Percentiles rank a stretch among this genome's conserved stretches.
Conservation (phyloP, 2,888 invertebrate genomes). For the Mamestra brassicae region DNA sequence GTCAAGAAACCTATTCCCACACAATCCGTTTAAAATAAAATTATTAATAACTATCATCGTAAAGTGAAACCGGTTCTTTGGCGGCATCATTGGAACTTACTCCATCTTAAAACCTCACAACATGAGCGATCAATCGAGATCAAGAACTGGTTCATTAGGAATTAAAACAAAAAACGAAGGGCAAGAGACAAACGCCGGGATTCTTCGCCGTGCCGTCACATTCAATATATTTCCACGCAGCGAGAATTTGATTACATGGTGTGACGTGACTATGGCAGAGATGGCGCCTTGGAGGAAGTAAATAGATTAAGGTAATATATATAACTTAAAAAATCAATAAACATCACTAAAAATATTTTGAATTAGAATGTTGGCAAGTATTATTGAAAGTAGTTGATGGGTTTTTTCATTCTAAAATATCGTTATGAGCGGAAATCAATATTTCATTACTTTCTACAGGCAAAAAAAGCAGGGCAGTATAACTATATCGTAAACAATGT, state of each 20-base stretch:
- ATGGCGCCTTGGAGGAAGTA: too few species aligned
- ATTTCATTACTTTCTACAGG: slow-evolving; percentile 5
- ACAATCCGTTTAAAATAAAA: background rate
- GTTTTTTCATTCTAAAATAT: background rate
- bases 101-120: background rate
- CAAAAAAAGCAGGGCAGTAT: slow-evolving; percentile 26
- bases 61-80: background rate
- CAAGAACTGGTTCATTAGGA: too few species aligned
- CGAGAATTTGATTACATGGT: background rate
- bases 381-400: background rate
- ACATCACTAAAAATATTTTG: background rate
- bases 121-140: too few species aligned
- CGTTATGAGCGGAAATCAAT: background rate
- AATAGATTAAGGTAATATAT: background rate
- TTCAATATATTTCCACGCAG: background rate
- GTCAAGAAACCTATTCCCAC: background rate
- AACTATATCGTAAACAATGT: background rate
- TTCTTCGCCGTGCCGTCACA: background rate
- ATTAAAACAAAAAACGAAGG: background rate
- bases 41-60: background rate
- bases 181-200: background rate
- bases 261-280: background rate
- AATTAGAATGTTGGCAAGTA: too few species aligned
- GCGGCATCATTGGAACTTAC: background rate
- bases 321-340: background rate